phyloP scores from a whole-genome alignment of 2,888 invertebrate species.

The Euzophera pinguis region DNA sequence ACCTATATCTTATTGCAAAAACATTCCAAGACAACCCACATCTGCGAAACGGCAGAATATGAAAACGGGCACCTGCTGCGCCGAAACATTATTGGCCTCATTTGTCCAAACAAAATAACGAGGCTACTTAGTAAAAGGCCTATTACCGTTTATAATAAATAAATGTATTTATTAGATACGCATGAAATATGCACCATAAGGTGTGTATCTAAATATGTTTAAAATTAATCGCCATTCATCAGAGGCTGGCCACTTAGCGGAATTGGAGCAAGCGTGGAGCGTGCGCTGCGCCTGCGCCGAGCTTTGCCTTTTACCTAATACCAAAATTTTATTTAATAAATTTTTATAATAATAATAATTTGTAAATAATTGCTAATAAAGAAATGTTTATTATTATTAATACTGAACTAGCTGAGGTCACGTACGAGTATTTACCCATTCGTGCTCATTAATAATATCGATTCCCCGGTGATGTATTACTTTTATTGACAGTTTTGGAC shows the following conservation, averaged over 20 bases:
- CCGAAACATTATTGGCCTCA: slow-evolving; percentile 10
- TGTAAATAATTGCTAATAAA: too few species aligned
- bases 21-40: not conserved
- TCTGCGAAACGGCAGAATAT: slow-evolving; percentile 3
- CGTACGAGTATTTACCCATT: slow-evolving; percentile 19
- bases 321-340: too few species aligned
- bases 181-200: slow-evolving; percentile 34
- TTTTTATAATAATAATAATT: too few species aligned
- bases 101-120: slow-evolving; percentile 11
- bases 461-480: slow-evolving; percentile 6
- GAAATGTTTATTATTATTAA: too few species aligned
- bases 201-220: slow-evolving; percentile 40
- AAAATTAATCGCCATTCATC: slow-evolving; percentile 54
- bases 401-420: slow-evolving; percentile 28
- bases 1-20: slow-evolving; percentile 11
- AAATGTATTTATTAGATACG: not conserved
- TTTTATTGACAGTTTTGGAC: slow-evolving; percentile 13
- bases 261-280: slow-evolving; percentile 44
- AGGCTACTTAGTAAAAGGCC: slow-evolving; percentile 3
- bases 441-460: slow-evolving; percentile 15
- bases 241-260: slow-evolving; percentile 50
- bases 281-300: slow-evolving; percentile 39
- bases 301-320: slow-evolving; percentile 53
- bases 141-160: slow-evolving; percentile 3
- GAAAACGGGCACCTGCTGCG: slow-evolving; percentile 11